These are phyloP conservation scores for Gastracanthus pulcherrimus DNA, from an alignment of 2,888 invertebrate species.

Conservation along the genomic window DNA sequence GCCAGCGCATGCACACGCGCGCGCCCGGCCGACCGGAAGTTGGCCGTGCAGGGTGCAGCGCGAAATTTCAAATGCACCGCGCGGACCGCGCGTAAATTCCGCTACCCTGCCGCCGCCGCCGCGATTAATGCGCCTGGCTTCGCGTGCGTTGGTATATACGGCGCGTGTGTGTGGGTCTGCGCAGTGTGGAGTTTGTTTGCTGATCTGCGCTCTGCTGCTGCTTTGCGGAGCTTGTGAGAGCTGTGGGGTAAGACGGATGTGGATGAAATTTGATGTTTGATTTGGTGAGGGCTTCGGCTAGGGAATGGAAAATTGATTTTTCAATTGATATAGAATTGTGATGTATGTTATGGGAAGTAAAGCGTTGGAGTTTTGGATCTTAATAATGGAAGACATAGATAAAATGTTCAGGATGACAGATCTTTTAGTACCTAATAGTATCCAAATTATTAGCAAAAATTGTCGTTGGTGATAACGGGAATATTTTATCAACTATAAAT, in stretches of 20 bases:
- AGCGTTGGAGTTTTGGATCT: too few species aligned
- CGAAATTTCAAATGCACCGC: slow-evolving; percentile 69
- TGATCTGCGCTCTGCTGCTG: background rate
- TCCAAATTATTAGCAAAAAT: too few species aligned
- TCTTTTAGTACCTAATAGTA: too few species aligned
- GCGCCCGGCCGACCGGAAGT: slow-evolving; percentile 17
- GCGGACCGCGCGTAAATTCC: slow-evolving; percentile 68
- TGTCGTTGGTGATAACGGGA: too few species aligned
- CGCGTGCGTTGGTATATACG: background rate
- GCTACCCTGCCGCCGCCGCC: slow-evolving; percentile 44
- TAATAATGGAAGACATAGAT: too few species aligned
- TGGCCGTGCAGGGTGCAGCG: slow-evolving; percentile 44
- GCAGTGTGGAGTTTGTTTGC: background rate
- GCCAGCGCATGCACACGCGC: background rate
- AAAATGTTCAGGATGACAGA: too few species aligned
- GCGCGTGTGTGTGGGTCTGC: background rate
- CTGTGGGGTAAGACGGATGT: background rate
- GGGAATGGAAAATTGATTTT: too few species aligned
- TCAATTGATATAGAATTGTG: too few species aligned
- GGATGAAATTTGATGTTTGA: background rate
- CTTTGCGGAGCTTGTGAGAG: too few species aligned
- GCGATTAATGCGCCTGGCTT: slow-evolving; percentile 29
- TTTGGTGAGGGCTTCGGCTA: background rate
- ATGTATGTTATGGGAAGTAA: too few species aligned
- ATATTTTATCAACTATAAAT: too few species aligned